These are phyloP conservation scores for Phocides pigmalion DNA, from an alignment of 1,140 invertebrate species.

Conservation along the genomic window DNA sequence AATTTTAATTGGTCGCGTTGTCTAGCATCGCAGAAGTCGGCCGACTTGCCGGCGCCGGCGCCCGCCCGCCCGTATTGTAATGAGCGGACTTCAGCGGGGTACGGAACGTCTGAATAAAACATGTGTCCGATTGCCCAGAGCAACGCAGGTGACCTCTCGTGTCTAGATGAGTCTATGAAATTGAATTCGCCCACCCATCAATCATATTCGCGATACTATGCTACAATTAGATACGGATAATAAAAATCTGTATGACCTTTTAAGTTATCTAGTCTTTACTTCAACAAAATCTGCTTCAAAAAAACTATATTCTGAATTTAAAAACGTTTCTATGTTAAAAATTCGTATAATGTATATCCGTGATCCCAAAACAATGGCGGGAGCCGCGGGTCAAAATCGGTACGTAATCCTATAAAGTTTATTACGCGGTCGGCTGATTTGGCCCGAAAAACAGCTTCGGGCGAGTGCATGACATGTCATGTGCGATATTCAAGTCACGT, in stretches of 20 bases:
- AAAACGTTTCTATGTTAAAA: background rate
- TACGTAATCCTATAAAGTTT: slow-evolving; percentile 43
- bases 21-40: slow-evolving; percentile 65
- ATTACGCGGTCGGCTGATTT: slow-evolving; percentile 44
- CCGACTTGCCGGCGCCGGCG: slow-evolving; percentile 52
- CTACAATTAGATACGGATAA: background rate
- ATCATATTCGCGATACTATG: slow-evolving; percentile 11
- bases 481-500: slow-evolving; percentile 32
- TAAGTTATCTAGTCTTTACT: background rate
- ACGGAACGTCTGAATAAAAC: slow-evolving; percentile 58
- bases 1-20: slow-evolving; percentile 78
- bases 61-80: slow-evolving; percentile 59
- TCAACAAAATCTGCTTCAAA: background rate
- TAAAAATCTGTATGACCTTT: background rate
- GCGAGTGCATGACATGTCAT: slow-evolving; percentile 30
- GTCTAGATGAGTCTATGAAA: slow-evolving; percentile 5
- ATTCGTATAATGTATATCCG: background rate
- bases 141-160: slow-evolving; percentile 40
- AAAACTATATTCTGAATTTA: background rate
- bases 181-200: too few relatives aligned
- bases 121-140: slow-evolving; percentile 42
- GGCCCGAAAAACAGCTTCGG: slow-evolving; percentile 39
- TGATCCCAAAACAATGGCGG: slow-evolving; percentile 5
- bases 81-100: slow-evolving; percentile 47
- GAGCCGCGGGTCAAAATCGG: slow-evolving; percentile 23